Conservation (phyloP, 2,888 invertebrate species). For the Chymomyza fuscimana region DNA sequence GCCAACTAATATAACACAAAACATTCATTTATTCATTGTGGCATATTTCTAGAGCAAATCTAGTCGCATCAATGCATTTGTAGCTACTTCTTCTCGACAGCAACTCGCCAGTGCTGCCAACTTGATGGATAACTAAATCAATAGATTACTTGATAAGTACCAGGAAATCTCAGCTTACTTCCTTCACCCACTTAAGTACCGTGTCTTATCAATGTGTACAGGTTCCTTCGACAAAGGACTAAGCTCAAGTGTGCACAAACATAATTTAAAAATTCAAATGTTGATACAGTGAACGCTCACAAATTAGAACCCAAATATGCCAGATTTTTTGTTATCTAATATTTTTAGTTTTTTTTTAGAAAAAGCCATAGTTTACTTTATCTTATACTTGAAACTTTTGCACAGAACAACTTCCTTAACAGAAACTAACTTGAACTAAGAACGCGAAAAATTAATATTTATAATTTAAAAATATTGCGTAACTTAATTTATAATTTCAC, state of each 20-base stretch:
- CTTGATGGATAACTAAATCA: background rate
- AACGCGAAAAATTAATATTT: no score
- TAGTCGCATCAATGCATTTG: background rate
- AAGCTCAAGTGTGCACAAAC: constrained; percentile 4
- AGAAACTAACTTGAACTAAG: no score
- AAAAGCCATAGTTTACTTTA: no score
- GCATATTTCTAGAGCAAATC: background rate
- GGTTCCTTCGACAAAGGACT: background rate
- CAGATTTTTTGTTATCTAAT: background rate
- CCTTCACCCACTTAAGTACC: background rate
- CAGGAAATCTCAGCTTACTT: background rate
- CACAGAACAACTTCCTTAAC: no score
- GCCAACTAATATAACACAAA: background rate
- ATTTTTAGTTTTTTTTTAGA: no score
- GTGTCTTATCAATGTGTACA: background rate
- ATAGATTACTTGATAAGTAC: background rate
- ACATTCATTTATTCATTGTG: background rate
- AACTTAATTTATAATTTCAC: no score
- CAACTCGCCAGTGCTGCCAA: background rate
- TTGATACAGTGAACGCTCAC: background rate
- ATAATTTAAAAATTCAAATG: background rate
- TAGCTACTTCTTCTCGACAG: no score
- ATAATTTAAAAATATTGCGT: no score
- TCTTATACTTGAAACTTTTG: no score
- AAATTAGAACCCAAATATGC: background rate